A percentile compares a stretch with the other conserved stretches of the same genome.
Conservation (phyloP, 1,140 invertebrate species). For the Tribolium madens region DNA sequence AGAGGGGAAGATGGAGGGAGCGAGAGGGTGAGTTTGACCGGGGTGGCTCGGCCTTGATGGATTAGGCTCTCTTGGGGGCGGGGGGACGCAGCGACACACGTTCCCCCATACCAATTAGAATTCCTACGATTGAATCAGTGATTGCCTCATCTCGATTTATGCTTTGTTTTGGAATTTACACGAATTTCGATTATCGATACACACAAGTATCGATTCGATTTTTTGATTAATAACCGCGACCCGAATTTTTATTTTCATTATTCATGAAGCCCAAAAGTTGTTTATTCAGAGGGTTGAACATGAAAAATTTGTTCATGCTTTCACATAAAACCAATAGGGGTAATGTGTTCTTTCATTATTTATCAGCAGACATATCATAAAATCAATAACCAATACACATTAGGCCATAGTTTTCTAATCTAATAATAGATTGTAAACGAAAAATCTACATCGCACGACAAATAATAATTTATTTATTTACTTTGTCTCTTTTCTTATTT, state of each 20-base stretch:
- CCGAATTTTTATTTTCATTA: slow-evolving; percentile 51
- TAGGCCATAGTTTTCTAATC: neutral
- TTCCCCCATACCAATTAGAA: slow-evolving; percentile 64
- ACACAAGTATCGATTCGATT: slow-evolving; percentile 25
- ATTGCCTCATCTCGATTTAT: slow-evolving; percentile 57
- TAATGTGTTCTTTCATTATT: slow-evolving; percentile 61
- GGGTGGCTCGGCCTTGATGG: slow-evolving; percentile 64
- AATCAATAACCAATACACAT: slow-evolving; percentile 20
- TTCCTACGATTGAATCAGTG: slow-evolving; percentile 64
- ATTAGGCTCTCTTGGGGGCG: slow-evolving; percentile 57
- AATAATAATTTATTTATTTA: neutral
- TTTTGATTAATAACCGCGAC: slow-evolving; percentile 42
- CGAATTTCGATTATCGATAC: slow-evolving; percentile 17
- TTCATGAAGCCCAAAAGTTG: slow-evolving; percentile 52
- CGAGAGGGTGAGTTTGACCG: slow-evolving; percentile 58
- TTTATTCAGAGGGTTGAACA: slow-evolving; percentile 57
- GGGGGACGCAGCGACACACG: slow-evolving; percentile 58
- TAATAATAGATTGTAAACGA: neutral
- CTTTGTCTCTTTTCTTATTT: neutral
- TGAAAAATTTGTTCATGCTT: slow-evolving; percentile 62
- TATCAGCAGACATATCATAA: slow-evolving; percentile 41
- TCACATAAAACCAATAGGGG: slow-evolving; percentile 61
- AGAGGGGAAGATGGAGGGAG: slow-evolving; percentile 51
- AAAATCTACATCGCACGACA: neutral
- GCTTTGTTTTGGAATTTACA: slow-evolving; percentile 45